Base-by-base conservation (phyloP, 2,113 vertebrate species). In the Albula goreensis region DNA sequence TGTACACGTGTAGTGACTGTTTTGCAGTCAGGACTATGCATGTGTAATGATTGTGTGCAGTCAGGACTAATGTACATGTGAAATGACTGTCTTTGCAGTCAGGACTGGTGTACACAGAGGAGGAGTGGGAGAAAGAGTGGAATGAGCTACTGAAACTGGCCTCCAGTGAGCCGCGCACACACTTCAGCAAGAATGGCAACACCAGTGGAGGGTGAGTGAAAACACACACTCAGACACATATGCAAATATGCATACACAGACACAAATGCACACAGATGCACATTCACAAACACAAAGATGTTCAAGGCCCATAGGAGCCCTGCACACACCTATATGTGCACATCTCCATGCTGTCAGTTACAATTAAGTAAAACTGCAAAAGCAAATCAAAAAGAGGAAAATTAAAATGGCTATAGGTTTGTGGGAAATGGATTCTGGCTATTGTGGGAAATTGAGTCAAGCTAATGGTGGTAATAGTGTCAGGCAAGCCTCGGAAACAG, bases 71-170 rank as follows among this genome's bases (percentile, higher is more conserved):
- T 74, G 70, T 74, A 31, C 10, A n/a, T n/a, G 25, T 70, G n/a
- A 57, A 7, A 78, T 6, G 70, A 31, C n/a, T 31, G 22, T 74
- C 90, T 70, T n/a, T 41, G 22, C 63, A 90, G 90, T 87, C 88
- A 41, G 83, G 66, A 3, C 92, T 99, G 93, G 96, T 99, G 89
- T 99, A 99, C 90, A 99, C 98, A 0, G 98, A 99, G 87, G 97
- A 99, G 83, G 98, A 99, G 79, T 99, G 98, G 98, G 98, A 99
- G 88, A 94, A 96, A 3, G 98, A 99, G 90, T 99, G 98, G 98
- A 98, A 96, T 1, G 98, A 99, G 91, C 95, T 99, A 90, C 95
- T 99, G 53, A 99, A 99, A 93, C 93, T 99, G 95, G 98, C 98
- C 25, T 99, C 98, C 86, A 99, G 98, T 9, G 98, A 99, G 92